phyloP scores from a whole-genome alignment of 2,888 invertebrate genomes.

The Heliconius charithonia region DNA sequence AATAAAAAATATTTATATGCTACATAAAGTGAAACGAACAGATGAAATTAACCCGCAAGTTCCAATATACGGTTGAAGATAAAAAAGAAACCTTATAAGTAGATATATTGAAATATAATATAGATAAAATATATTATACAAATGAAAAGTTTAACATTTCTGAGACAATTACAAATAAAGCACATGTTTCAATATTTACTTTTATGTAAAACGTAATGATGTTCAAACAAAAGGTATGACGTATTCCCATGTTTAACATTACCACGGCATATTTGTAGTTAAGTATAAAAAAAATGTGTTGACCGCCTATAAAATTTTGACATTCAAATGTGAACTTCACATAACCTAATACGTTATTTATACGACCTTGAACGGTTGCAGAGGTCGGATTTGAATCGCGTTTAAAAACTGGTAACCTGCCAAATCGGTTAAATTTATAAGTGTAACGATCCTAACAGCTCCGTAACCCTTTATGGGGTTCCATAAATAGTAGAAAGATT shows the following conservation, averaged over 20 bases:
- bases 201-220: slow-evolving; percentile 26
- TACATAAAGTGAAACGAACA: not conserved
- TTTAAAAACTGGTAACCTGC: slow-evolving; percentile 33
- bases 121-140: not conserved
- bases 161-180: slow-evolving; percentile 7
- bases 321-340: slow-evolving; percentile 21
- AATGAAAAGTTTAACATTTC: not conserved
- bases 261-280: not conserved
- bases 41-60: not conserved
- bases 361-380: slow-evolving; percentile 18
- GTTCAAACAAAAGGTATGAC: slow-evolving; percentile 12
- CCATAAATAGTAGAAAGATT: slow-evolving; percentile 5
- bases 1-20: not conserved
- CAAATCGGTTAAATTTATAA: slow-evolving; percentile 28
- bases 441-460: not conserved
- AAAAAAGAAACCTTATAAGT: not conserved
- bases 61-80: too few relatives aligned
- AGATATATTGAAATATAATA: not conserved
- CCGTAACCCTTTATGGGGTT: not conserved
- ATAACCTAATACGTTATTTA: slow-evolving; percentile 24
- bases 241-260: not conserved
- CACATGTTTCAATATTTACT: slow-evolving; percentile 28
- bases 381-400: slow-evolving; percentile 22
- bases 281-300: not conserved
- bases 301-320: slow-evolving; percentile 2